Evolutionary conservation across 2,113 vertebrate species (phyloP).

Genomic region (Pluvianellus socialis): DNA sequence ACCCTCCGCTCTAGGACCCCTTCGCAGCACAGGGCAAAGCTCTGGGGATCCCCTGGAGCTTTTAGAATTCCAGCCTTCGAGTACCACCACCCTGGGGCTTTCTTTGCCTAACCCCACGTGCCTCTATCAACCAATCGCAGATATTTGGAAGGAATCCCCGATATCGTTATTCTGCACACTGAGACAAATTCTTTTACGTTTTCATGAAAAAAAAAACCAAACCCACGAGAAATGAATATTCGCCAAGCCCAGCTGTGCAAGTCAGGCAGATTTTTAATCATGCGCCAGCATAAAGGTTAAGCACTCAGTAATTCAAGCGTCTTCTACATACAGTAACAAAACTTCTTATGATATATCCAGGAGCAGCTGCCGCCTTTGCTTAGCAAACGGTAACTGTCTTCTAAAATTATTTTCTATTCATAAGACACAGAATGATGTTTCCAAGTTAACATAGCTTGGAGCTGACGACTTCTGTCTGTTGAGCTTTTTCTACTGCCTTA

Average conservation of each 20-base stretch:
- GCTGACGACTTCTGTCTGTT: slow-evolving; percentile 3
- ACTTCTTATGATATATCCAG: background rate
- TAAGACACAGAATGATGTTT: background rate
- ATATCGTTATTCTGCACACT: background rate
- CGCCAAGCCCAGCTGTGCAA: slow-evolving; percentile 2
- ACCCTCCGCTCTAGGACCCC: background rate
- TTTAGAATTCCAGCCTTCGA: background rate
- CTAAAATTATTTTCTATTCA: slow-evolving; percentile 40
- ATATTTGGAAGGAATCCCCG: background rate
- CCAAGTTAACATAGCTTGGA: background rate
- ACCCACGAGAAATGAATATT: slow-evolving; percentile 8
- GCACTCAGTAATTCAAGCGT: background rate
- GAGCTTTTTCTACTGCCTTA: slow-evolving; percentile 23
- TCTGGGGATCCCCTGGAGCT: background rate
- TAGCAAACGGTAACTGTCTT: background rate
- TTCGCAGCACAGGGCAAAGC: background rate
- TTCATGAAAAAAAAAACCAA: background rate
- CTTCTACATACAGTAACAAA: background rate
- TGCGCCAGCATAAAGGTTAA: slow-evolving; percentile 8
- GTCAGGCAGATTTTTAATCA: slow-evolving; percentile 32
- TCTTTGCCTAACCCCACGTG: background rate
- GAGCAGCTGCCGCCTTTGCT: slow-evolving; percentile 20
- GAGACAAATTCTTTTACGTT: background rate
- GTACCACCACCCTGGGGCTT: background rate
- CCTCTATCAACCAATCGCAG: background rate